Evolutionary conservation across 2,797 vertebrate species (phyloP).

Genomic region (Bryconaethiops microstoma): DNA sequence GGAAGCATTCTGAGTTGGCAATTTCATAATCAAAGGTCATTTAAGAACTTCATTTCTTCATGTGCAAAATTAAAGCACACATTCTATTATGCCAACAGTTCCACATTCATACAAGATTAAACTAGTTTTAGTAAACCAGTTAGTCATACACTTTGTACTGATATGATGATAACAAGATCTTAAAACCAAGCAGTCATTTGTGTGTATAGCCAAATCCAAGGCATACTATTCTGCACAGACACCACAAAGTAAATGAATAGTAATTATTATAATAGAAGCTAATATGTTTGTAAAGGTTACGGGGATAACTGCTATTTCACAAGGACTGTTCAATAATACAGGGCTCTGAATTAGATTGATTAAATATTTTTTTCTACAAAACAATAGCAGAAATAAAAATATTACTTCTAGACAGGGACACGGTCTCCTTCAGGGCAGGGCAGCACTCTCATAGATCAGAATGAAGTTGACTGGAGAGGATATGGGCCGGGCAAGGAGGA

Average conservation of each 20-base stretch:
- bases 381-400: not conserved
- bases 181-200: not conserved
- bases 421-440: conserved; percentile 10
- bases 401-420: not conserved
- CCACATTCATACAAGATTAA: not conserved
- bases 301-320: no score
- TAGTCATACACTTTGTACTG: not conserved
- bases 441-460: conserved; percentile 42
- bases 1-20: not conserved
- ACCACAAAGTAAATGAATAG: not conserved
- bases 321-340: not conserved
- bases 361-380: not conserved
- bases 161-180: not conserved
- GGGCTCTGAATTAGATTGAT: not conserved
- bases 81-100: no score
- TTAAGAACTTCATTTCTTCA: not conserved
- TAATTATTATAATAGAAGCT: not conserved
- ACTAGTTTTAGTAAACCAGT: not conserved
- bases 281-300: not conserved
- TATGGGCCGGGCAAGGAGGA: conserved; percentile 42
- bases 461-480: conserved; percentile 36
- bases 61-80: no score
- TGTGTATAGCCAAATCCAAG: not conserved
- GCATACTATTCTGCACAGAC: not conserved
- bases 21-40: not conserved